phyloP scores from a whole-genome alignment of 2,113 vertebrate genomes.

The Ahaetulla prasina region DNA sequence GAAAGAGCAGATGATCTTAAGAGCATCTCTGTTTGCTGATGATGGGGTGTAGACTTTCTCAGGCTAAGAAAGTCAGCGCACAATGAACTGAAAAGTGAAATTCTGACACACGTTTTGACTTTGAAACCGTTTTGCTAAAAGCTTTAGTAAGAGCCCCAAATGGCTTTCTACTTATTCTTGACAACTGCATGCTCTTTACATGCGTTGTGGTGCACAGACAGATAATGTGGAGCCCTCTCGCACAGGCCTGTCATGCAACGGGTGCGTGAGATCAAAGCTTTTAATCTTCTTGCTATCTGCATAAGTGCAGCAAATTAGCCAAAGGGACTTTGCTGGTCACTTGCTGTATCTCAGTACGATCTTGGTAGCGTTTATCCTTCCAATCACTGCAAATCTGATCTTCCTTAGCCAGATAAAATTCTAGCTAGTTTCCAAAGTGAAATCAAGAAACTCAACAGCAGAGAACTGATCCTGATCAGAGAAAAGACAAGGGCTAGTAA shows the following conservation, averaged over 20 bases:
- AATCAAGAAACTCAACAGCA: slow-evolving; percentile 41
- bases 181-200: not conserved
- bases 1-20: not conserved
- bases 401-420: slow-evolving; percentile 62
- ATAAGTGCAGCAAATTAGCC: slow-evolving; percentile 34
- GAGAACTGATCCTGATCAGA: slow-evolving; percentile 53
- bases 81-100: slow-evolving; percentile 53
- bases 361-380: slow-evolving; percentile 56
- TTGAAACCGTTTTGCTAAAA: not conserved
- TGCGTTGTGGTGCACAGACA: not conserved
- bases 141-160: slow-evolving; percentile 11
- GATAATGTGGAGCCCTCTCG: not conserved
- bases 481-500: not conserved
- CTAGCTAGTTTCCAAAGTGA: slow-evolving; percentile 50
- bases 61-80: slow-evolving; percentile 47
- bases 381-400: slow-evolving; percentile 64
- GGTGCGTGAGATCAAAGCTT: not conserved
- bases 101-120: slow-evolving; percentile 27
- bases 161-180: not conserved
- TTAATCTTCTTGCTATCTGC: slow-evolving; percentile 36
- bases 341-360: slow-evolving; percentile 43
- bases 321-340: slow-evolving; percentile 39
- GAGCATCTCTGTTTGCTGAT: not conserved
- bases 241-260: not conserved
- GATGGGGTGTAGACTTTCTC: slow-evolving; percentile 12